These are phyloP conservation scores for Harpalus rufipes DNA, from an alignment of 2,888 invertebrate species.

Conservation along the genomic window DNA sequence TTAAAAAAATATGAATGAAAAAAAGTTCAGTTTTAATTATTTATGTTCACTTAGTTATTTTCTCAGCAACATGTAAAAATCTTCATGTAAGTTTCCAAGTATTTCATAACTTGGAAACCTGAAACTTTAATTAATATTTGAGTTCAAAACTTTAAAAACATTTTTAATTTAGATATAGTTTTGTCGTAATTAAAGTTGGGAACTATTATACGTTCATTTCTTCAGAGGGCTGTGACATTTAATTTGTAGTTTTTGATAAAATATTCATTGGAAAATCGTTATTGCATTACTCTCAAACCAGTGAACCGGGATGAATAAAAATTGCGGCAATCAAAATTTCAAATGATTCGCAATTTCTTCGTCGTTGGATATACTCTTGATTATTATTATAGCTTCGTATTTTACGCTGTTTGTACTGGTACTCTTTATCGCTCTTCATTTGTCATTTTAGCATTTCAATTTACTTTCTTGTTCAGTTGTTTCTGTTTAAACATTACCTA, in stretches of 20 bases:
- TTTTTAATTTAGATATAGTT: slow-evolving; percentile 13
- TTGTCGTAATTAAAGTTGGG: slow-evolving; percentile 10
- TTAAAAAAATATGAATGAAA: background rate
- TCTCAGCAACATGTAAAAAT: background rate
- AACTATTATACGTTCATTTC: slow-evolving; percentile 2
- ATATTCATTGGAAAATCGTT: slow-evolving; percentile 39
- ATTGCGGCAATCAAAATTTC: slow-evolving; percentile 28
- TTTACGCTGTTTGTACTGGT: slow-evolving; percentile 10
- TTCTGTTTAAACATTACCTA: slow-evolving; percentile 4
- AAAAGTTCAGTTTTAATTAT: background rate
- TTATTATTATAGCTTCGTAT: slow-evolving; percentile 27
- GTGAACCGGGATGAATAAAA: slow-evolving; percentile 41
- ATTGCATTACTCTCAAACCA: slow-evolving; percentile 40
- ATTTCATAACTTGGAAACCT: slow-evolving; percentile 17
- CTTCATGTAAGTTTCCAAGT: background rate
- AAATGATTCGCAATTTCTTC: slow-evolving; percentile 32
- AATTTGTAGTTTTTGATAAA: slow-evolving; percentile 4
- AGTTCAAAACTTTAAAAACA: slow-evolving; percentile 10
- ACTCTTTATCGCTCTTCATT: slow-evolving; percentile 35
- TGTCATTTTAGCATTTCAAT: slow-evolving; percentile 52
- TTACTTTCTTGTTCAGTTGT: slow-evolving; percentile 29
- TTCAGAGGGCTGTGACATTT: background rate
- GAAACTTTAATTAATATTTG: slow-evolving; percentile 9
- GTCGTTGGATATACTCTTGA: background rate
- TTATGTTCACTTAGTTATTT: background rate